Base-by-base conservation (phyloP, 1,140 invertebrate species). In the Drosophila bipectinata region DNA sequence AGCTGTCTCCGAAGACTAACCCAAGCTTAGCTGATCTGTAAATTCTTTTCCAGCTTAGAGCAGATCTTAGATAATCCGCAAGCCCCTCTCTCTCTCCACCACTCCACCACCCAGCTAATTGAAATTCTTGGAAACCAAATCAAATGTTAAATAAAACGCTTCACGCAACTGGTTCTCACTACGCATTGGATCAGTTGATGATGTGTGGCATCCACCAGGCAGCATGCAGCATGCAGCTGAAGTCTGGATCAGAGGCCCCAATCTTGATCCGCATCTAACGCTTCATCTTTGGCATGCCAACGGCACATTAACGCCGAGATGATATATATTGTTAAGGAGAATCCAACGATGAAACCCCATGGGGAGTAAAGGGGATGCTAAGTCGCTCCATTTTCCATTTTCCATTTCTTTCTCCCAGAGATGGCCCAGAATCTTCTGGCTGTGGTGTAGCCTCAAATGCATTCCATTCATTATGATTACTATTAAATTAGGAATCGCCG, bases 381-480 rank as follows among this genome's bases (percentile, higher is more conserved):
- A 21, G 21, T 21, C 21, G 26, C 24, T 15, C 56, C 28, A 59
- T 59, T 51, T 41, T 45, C 14, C 14, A 14, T 44, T 41, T n/a
- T 45, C 18, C 18, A 18, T 52, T 47, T 63, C 47, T 9, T 9
- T 32, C 9, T 34, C 9, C 44, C 62, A 68, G 39, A 56, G 63
- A 39, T 37, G 64, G 48, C 67, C 52, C 63, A 69, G 66, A 56
- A 68, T 68, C 48, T 48, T 9, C 14, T 28, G 5, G 62, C 63
- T 68, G 66, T 21, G 21, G 21, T 21, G 15, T 5, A 10, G 26
- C 12, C 52, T 69, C 61, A 53, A 76, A 76, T 76, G 73, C 72
- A 77, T 77, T 76, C 73, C 72, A 68, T 77, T 77, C 72, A 76
- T 77, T 76, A 68, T 76, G 73, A 77, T 77, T 77, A 76, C 72